These are phyloP conservation scores for Aphyosemion australe DNA, from an alignment of 2,113 vertebrate genomes.

Conservation along the genomic window DNA sequence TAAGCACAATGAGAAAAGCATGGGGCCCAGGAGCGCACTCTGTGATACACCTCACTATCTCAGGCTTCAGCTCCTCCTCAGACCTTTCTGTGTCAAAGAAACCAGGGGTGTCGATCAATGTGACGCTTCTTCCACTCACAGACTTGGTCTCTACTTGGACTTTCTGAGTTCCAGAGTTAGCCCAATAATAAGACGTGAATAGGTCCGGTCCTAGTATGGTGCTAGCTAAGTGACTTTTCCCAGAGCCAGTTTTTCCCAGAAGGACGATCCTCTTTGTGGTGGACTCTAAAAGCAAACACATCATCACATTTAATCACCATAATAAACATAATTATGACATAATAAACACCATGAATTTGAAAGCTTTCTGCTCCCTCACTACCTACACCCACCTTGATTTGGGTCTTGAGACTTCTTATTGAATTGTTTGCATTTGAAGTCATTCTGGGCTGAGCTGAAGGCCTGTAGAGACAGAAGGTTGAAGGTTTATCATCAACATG, in stretches of 20 bases:
- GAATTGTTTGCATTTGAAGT: not conserved
- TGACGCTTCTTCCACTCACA: constrained; percentile 22
- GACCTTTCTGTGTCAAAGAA: constrained; percentile 25
- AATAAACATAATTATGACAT: no score
- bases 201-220: constrained; percentile 25
- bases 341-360: no score
- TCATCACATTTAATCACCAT: no score
- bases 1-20: constrained; percentile 65
- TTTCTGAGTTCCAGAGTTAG: constrained; percentile 28
- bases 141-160: constrained; percentile 34
- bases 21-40: constrained; percentile 53
- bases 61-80: constrained; percentile 25
- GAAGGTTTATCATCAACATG: no score
- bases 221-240: constrained; percentile 57
- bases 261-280: constrained; percentile 39
- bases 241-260: constrained; percentile 64
- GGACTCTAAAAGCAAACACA: not conserved
- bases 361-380: no score
- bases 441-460: constrained; percentile 20
- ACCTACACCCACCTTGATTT: constrained; percentile 33
- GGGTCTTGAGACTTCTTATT: not conserved
- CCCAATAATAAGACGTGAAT: not conserved
- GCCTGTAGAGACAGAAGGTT: constrained; percentile 29
- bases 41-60: constrained; percentile 42
- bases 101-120: constrained; percentile 66